Base-by-base conservation (phyloP, 2,888 invertebrate genomes). In the Drosophila greeni region DNA sequence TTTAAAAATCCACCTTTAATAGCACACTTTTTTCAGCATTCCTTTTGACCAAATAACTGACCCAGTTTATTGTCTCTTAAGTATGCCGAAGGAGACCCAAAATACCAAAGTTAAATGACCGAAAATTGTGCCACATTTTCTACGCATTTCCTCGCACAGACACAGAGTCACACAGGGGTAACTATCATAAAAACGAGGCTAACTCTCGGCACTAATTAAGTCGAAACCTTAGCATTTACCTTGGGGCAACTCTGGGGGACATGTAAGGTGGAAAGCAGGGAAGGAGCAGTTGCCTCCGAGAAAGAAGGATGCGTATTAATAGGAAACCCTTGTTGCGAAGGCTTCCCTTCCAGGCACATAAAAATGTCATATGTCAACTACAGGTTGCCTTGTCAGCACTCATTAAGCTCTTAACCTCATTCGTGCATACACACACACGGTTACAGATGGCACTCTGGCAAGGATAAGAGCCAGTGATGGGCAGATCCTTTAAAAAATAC, bases 401-500 rank as follows among this genome's bases (percentile, higher is more conserved):
- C 81, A 81, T 81, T 81, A 81, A 82, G 84, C 81, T 77, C 84
- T 82, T 82, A 82, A 84, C 81, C 81, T 80, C 81, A 66, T 82
- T 82, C 70, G 55, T 24, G 51, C 66, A 51, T 29, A 23, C 48
- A 59, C 49, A 29, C 34, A 33, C 43, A 54, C 49, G 36, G 23
- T 24, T 34, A 51, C 34, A 33, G 26, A 18, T 26, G 56, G 39
- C 29, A 23, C 33, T 26, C 55, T 39, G 24, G 52, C 45, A 18
- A 45, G 45, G 45, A 45, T 29, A 18, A 5, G 8, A 1, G 29
- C 2, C 45, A 47, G 45, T 47, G 45, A 8, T 31, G 45, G 0
- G 2, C 31, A 29, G 14, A 14, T 14, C 14, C 45, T 2, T 20
- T 20, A 1, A 5, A 18, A 7, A 18, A 47, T 14, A 9, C 12